A percentile compares a stretch with the other conserved stretches of the same genome.
Conservation (phyloP, 2,888 invertebrate genomes). For the Cryptocephalus primarius region DNA sequence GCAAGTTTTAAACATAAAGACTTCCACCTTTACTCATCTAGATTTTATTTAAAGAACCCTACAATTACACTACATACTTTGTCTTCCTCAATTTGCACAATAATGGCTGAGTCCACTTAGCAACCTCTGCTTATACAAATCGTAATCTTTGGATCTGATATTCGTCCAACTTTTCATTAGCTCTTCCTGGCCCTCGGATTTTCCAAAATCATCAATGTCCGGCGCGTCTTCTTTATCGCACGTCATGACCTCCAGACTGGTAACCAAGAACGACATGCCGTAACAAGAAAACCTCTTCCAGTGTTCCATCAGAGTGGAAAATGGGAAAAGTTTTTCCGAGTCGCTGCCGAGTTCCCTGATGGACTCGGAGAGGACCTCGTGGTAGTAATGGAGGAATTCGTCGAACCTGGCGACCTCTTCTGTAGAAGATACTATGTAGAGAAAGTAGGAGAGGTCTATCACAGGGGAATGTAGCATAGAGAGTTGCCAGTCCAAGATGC, state of each 20-base stretch:
- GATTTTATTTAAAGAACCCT: too few relatives aligned
- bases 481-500: conserved; percentile 3
- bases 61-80: too few relatives aligned
- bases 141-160: too few relatives aligned
- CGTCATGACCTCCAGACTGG: neutral
- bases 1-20: too few relatives aligned
- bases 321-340: conserved; percentile 3
- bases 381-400: conserved; percentile 1
- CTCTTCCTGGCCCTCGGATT: neutral
- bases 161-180: too few relatives aligned
- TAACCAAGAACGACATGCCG: neutral
- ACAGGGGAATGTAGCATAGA: conserved; percentile 4
- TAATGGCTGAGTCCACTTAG: too few relatives aligned
- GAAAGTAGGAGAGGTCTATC: conserved; percentile 2
- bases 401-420: neutral
- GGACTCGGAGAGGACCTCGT: conserved; percentile 1
- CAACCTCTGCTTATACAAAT: too few relatives aligned
- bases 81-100: too few relatives aligned
- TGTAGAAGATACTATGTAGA: conserved; percentile 1
- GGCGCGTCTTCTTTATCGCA: neutral
- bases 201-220: neutral
- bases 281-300: conserved; percentile 2
- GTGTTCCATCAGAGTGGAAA: conserved; percentile 3
- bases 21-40: too few relatives aligned
- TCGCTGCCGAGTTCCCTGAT: conserved; percentile 4